Base-by-base conservation (phyloP, 2,113 vertebrate genomes). In the Lepus timidus region DNA sequence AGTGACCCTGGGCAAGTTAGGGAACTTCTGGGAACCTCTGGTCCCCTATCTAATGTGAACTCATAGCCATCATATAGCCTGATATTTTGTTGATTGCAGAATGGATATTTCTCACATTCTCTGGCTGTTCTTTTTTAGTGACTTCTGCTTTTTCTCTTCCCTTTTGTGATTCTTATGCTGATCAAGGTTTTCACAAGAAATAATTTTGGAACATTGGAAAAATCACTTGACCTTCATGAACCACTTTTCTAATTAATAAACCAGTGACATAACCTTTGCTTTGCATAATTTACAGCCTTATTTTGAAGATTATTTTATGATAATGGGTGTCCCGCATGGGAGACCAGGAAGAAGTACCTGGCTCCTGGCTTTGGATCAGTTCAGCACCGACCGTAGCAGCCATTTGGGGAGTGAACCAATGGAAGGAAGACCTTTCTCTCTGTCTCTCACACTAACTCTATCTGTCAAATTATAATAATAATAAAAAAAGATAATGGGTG, bases 231-330 rank as follows among this genome's bases (percentile, higher is more conserved):
- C 6, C 13, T 9, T 10, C 36, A 33, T 19, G 51, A 73, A 51
- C 1, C n/a, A 31, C 8, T 83, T 75, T 89, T 3, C 14, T 94
- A 3, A 70, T 73, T 83, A 95, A 85, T 33, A 74, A 96, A 95
- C 82, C 3, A 51, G 12, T 19, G 79, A 82, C 19, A 52, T 8
- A 62, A 31, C 67, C 80, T 84, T 94, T 90, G 11, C 6, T 79
- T 3, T 82, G 83, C 92, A 81, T 33, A 51, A 2, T 4, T 62
- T 17, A 36, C 16, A 68, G 27, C 0, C 23, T 93, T 73, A 70
- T 39, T 39, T 83, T 91, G 20, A 95, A 23, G 19, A 58, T 65
- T 85, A 85, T 55, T 84, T 86, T 78, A 87, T 78, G n/a, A 80
- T 68, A 87, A 19, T 55, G 10, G 19, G 44, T 44, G 44, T 44